Base-by-base conservation (phyloP, 2,797 vertebrate species). In the Sebastes kiyomatsui region DNA sequence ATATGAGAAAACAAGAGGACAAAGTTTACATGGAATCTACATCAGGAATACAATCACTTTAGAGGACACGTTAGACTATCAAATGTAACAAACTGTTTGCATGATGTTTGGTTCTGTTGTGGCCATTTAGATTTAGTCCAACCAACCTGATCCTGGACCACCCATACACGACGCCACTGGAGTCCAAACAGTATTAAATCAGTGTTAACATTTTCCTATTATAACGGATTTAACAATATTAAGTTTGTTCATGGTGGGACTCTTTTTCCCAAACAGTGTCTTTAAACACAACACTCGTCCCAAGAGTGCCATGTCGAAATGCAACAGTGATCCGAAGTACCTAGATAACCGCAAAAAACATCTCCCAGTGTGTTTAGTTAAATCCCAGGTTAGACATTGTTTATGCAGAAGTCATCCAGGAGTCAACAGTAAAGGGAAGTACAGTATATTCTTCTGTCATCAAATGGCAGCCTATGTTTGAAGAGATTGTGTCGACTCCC, bases 21-120 rank as follows among this genome's bases (percentile, higher is more conserved):
- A 77, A 61, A 22, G 30, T 32, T 82, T 23, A 82, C 42, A 75
- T 80, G 58, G 38, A 89, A 65, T 67, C 79, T 66, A 72, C 27
- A 80, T 76, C 2, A 81, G 74, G 68, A 77, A 81, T 83, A 90
- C 82, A 87, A 87, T 75, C 79, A 84, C 58, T 82, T 70, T 32
- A 52, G 16, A 65, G 20, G 54, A 72, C 38, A 60, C 38, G 38
- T 88, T 55, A 79, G n/a, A 75, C 22, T 70, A 83, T 77, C n/a
- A 82, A 65, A 85, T 62, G 35, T 71, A 76, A 75, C 59, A 49
- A 55, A 73, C 18, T 23, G 66, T 64, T 87, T 79, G 77, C 64
- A 78, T 80, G 60, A 70, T 35, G 66, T 76, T 66, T 79, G 77
- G 74, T 55, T 81, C 49, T 20, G 28, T 30, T 65, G 67, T 35